phyloP scores from a whole-genome alignment of 2,888 invertebrate species.

The Willowsia nigromaculata region DNA sequence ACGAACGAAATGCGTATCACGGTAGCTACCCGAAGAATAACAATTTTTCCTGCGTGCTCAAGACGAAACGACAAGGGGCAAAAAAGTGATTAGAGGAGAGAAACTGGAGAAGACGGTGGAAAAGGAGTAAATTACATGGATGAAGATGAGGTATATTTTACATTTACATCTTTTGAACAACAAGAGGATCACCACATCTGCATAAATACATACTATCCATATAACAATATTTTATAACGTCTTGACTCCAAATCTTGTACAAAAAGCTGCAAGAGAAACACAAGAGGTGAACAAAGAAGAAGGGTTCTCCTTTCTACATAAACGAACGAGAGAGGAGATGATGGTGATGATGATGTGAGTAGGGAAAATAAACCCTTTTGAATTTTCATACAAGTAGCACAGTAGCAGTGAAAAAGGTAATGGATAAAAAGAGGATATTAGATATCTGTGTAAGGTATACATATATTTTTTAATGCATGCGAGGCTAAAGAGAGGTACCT shows the following conservation, averaged over 20 bases:
- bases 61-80: constrained; percentile 10
- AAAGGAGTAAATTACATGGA: constrained; percentile 60
- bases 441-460: background rate
- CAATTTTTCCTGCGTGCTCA: constrained; percentile 41
- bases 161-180: constrained; percentile 38
- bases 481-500: background rate
- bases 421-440: background rate
- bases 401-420: constrained; percentile 24
- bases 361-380: background rate
- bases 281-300: constrained; percentile 12
- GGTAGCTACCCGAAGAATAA: constrained; percentile 64
- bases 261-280: constrained; percentile 8
- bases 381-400: constrained; percentile 10
- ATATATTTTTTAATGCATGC: background rate
- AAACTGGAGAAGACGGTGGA: constrained; percentile 18
- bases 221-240: background rate
- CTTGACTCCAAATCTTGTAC: background rate
- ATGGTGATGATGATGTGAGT: constrained; percentile 7
- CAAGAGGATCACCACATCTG: background rate
- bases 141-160: background rate
- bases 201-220: background rate
- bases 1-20: constrained; percentile 55
- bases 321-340: background rate
- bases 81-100: constrained; percentile 62
- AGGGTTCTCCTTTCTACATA: constrained; percentile 18